Base-by-base conservation (phyloP, 2,888 invertebrate species). In the Ectobius pallidus region DNA sequence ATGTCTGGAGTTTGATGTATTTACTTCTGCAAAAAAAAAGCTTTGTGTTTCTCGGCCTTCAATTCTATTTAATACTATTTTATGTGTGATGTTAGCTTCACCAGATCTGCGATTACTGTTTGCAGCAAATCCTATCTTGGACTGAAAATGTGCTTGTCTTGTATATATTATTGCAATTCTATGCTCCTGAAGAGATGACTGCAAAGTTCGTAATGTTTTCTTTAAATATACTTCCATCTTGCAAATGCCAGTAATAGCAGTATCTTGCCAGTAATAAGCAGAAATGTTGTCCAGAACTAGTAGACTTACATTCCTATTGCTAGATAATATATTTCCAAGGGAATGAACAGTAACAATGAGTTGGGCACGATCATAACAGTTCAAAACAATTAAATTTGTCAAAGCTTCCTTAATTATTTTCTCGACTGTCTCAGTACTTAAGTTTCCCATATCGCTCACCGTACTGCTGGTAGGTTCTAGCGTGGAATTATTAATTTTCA, bases 231-330 rank as follows among this genome's bases (percentile, higher is more conserved):
- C 77, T 81, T 87, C 85, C 83, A 87, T 86, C 84, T 85, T 73
- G 79, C 81, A 75, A 78, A 80, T 80, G 4, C 79, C 78, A 9
- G 77, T 73, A 84, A 73, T 71, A 70, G 77, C 74, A 18, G 75
- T 85, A 79, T 87, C 86, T 61, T 84, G 84, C 85, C 87, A 88
- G 78, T 86, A 87, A 78, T 83, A 85, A 0, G 85, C 82, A n/a
- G 83, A 81, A 39, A 87, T 80, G 75, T 85, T 84, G 74, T 87
- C 87, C 9, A 88, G 77, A 6, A 84, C 82, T 32, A 88, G 73
- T 1, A 87, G 76, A 20, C 83, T 81, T 7, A 86, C 81, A 73
- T 81, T 81, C 1, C 79, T 75, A 75, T 86, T 81, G 1, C 80
- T 78, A 44, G 83, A 76, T 7, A 87, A 76, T 11, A 84, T 78